Conservation (phyloP, 2,888 invertebrate species). For the Pandemis corylana region DNA sequence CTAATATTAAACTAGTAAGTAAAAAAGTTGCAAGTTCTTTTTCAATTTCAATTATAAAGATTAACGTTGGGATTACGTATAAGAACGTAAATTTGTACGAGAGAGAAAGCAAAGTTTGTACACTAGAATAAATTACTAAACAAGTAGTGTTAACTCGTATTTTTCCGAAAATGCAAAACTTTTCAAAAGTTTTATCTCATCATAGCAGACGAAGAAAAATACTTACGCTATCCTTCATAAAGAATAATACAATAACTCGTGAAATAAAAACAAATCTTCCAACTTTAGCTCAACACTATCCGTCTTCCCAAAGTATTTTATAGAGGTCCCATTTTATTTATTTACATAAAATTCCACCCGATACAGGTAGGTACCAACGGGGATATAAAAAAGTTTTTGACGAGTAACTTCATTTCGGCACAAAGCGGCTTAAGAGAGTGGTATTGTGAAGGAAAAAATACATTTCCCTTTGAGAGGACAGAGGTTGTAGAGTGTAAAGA, state of each 20-base stretch:
- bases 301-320: slow-evolving; percentile 19
- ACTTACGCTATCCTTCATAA: background rate
- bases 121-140: background rate
- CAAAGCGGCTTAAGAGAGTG: slow-evolving; percentile 32
- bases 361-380: slow-evolving; percentile 33
- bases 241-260: slow-evolving; percentile 19
- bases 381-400: slow-evolving; percentile 28
- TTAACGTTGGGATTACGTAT: too few species aligned
- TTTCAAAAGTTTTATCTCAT: background rate
- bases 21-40: too few species aligned
- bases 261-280: slow-evolving; percentile 21
- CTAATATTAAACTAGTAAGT: too few species aligned
- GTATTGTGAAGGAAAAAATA: slow-evolving; percentile 24
- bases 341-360: slow-evolving; percentile 24
- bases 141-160: background rate
- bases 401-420: slow-evolving; percentile 31
- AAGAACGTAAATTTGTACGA: too few species aligned
- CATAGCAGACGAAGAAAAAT: slow-evolving; percentile 1
- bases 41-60: too few species aligned
- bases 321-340: slow-evolving; percentile 20
- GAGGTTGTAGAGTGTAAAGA: slow-evolving; percentile 39
- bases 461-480: slow-evolving; percentile 22
- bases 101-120: too few species aligned
- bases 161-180: background rate
- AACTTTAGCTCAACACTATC: slow-evolving; percentile 19